A percentile compares a stretch with the other conserved stretches of the same genome.
Evolutionary conservation across 2,113 vertebrate genomes (phyloP).

Genomic region (Epinephelus cyanopodus): DNA sequence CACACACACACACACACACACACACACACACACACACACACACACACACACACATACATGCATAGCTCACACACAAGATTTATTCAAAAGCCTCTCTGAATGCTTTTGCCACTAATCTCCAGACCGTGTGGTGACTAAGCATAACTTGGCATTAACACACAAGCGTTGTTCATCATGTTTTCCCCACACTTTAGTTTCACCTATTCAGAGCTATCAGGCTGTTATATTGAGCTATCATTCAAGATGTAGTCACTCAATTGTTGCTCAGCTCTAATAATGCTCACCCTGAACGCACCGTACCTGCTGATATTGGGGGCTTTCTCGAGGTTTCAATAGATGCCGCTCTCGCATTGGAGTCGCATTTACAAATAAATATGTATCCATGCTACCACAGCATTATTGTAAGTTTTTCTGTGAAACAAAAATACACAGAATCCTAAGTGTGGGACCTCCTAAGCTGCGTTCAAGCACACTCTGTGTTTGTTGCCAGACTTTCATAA

Average conservation of each 20-base stretch:
- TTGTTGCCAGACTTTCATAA: conserved; percentile 28
- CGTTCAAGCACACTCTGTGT: not conserved
- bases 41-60: not conserved
- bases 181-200: conserved; percentile 32
- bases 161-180: conserved; percentile 46
- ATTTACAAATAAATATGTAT: conserved; percentile 21
- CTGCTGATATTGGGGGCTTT: conserved; percentile 14
- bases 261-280: conserved; percentile 17
- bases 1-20: not conserved
- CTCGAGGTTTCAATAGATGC: not conserved
- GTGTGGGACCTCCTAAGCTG: not conserved
- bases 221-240: conserved; percentile 28
- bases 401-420: not conserved
- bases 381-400: not conserved
- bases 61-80: conserved; percentile 33
- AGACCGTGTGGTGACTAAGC: conserved; percentile 57
- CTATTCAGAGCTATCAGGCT: conserved; percentile 7
- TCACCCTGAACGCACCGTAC: not conserved
- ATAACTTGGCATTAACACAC: conserved; percentile 48
- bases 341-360: not conserved
- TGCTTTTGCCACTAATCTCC: conserved; percentile 52
- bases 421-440: not conserved
- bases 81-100: conserved; percentile 58
- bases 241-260: conserved; percentile 4
- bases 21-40: conserved; percentile 1